These are phyloP conservation scores for Cyrtonyx montezumae DNA, from an alignment of 2,113 vertebrate genomes.

Conservation along the genomic window DNA sequence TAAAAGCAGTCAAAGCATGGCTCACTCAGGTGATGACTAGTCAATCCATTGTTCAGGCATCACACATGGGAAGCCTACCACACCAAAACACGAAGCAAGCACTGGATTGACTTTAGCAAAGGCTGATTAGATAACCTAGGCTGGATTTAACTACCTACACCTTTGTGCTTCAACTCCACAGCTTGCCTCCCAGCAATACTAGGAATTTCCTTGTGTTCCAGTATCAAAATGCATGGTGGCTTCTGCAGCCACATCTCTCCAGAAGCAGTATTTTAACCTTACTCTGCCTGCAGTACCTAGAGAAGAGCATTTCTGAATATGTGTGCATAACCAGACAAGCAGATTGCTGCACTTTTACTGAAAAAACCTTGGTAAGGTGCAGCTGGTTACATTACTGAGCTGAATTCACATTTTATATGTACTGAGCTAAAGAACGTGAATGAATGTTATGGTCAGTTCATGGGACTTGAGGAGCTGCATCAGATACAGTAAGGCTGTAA, in stretches of 20 bases:
- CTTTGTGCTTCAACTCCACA: background rate
- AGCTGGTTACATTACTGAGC: background rate
- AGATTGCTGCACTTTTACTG: background rate
- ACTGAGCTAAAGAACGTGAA: background rate
- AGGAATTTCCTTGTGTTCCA: background rate
- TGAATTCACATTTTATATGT: background rate
- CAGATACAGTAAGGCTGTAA: background rate
- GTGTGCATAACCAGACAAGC: background rate
- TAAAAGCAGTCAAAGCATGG: background rate
- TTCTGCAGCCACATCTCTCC: background rate
- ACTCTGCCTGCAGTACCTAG: background rate
- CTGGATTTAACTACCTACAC: background rate
- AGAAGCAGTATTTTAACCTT: background rate
- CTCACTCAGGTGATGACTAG: background rate
- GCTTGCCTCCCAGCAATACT: background rate
- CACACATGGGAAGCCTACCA: accelerated
- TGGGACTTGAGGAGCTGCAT: background rate
- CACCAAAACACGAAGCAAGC: accelerated
- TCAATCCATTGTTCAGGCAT: background rate
- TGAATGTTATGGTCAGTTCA: background rate
- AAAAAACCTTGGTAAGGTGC: background rate
- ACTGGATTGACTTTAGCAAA: background rate
- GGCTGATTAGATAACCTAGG: background rate
- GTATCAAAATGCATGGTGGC: background rate
- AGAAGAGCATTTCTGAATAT: background rate